Evolutionary conservation across 1,140 invertebrate genomes (phyloP).

Genomic region (Achatina immaculata): DNA sequence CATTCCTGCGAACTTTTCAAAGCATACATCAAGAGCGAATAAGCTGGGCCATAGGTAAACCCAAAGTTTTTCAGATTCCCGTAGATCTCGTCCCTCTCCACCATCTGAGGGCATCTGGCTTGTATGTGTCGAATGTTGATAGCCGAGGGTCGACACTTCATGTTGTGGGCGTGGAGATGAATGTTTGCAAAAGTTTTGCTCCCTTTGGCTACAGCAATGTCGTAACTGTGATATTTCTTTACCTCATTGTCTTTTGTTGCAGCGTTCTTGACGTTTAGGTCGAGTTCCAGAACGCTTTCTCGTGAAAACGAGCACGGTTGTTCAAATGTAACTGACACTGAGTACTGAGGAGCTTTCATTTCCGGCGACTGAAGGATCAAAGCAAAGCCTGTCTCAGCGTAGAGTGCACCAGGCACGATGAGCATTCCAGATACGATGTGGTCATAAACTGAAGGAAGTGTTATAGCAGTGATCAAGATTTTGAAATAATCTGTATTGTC

Average conservation of each 20-base stretch:
- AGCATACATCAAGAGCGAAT: slow-evolving; percentile 44
- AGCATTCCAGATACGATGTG: slow-evolving; percentile 40
- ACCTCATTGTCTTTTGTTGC: background rate
- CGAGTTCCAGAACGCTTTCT: slow-evolving; percentile 16
- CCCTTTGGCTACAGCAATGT: slow-evolving; percentile 13
- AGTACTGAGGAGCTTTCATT: slow-evolving; percentile 9
- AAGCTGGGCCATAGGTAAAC: slow-evolving; percentile 49
- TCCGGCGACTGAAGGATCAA: slow-evolving; percentile 26
- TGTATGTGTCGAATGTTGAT: slow-evolving; percentile 43
- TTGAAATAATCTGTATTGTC: slow-evolving; percentile 20
- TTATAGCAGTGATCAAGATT: slow-evolving; percentile 31
- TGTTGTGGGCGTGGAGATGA: slow-evolving; percentile 11
- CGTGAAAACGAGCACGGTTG: slow-evolving; percentile 33
- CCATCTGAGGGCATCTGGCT: slow-evolving; percentile 42
- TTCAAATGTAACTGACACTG: slow-evolving; percentile 36
- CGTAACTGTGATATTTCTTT: slow-evolving; percentile 8
- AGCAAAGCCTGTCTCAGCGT: slow-evolving; percentile 43
- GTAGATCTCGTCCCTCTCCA: slow-evolving; percentile 48
- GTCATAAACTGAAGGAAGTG: slow-evolving; percentile 41
- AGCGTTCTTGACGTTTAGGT: slow-evolving; percentile 1
- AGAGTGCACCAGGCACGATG: slow-evolving; percentile 46
- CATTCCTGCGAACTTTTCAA: slow-evolving; percentile 46
- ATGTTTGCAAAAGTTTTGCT: slow-evolving; percentile 23
- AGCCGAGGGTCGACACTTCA: background rate
- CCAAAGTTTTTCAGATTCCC: slow-evolving; percentile 43